These are phyloP conservation scores for Armadillidium nasatum DNA, from an alignment of 1,140 invertebrate genomes.

Conservation along the genomic window DNA sequence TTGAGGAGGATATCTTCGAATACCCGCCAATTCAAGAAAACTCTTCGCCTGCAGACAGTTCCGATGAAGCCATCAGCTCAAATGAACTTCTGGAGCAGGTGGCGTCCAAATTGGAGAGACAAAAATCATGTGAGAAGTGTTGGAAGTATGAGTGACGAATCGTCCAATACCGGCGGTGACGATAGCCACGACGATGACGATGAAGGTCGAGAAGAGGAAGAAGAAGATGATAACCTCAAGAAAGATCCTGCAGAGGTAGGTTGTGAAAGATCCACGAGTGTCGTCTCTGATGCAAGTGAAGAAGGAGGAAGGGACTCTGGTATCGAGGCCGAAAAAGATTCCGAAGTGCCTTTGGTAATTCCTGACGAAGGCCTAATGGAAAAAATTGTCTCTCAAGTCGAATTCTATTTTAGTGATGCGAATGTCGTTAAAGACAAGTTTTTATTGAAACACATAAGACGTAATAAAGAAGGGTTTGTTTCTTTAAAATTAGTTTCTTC, in stretches of 20 bases:
- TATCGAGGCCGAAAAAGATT: constrained; percentile 44
- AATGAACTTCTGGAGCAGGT: neutral
- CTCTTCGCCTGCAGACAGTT: neutral
- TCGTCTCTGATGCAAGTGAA: constrained; percentile 40
- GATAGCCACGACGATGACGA: neutral
- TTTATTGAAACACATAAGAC: constrained; percentile 83
- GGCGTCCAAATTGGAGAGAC: neutral
- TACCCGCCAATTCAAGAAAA: neutral
- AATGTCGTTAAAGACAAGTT: constrained; percentile 94
- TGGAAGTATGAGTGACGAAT: neutral
- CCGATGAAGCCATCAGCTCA: neutral
- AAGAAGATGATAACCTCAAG: neutral
- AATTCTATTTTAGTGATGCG: constrained; percentile 90
- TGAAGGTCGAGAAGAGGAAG: neutral
- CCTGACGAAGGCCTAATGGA: constrained; percentile 44
- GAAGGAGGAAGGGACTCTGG: constrained; percentile 44
- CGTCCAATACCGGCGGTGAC: too few relatives aligned
- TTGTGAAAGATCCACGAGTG: constrained; percentile 28
- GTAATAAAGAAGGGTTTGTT: constrained; percentile 92
- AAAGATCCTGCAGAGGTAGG: neutral
- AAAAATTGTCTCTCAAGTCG: constrained; percentile 71
- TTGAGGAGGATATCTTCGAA: neutral
- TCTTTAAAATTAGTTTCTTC: constrained; percentile 89
- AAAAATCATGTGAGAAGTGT: neutral
- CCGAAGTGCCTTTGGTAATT: constrained; percentile 38